These are phyloP conservation scores for Zaprionus nigranus DNA, from an alignment of 1,140 invertebrate species.

Conservation along the genomic window DNA sequence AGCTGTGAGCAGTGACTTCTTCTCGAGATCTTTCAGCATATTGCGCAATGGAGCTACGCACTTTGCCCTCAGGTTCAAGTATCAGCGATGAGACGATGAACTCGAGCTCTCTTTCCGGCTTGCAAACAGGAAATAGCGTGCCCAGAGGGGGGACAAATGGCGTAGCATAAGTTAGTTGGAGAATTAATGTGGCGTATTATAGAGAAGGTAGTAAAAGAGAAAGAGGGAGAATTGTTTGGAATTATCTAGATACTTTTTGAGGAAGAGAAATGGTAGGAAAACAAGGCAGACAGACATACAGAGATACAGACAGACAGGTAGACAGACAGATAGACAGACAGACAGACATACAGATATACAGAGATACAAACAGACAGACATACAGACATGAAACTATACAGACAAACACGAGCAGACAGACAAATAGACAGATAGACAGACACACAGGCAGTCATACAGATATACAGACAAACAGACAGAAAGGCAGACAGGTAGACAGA, in stretches of 20 bases:
- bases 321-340: no score
- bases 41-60: slow-evolving; percentile 6
- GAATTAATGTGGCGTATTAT: not conserved
- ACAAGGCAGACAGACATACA: no score
- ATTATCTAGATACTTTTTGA: not conserved
- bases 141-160: not conserved
- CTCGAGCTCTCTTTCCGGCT: slow-evolving; percentile 4
- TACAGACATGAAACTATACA: no score
- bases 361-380: no score
- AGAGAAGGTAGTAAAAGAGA: not conserved
- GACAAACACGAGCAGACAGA: no score
- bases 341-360: no score
- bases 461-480: no score
- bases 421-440: no score
- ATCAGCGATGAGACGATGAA: not conserved
- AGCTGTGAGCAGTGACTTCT: not conserved
- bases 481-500: no score
- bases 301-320: no score
- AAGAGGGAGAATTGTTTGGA: not conserved
- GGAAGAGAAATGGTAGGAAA: not conserved
- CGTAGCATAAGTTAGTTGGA: not conserved
- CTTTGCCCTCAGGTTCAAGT: slow-evolving; percentile 4
- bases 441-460: no score
- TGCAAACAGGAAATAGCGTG: slow-evolving; percentile 1
- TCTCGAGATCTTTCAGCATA: not conserved